These are phyloP conservation scores for Brevimyrus niger DNA, from an alignment of 2,113 vertebrate species.

Conservation along the genomic window DNA sequence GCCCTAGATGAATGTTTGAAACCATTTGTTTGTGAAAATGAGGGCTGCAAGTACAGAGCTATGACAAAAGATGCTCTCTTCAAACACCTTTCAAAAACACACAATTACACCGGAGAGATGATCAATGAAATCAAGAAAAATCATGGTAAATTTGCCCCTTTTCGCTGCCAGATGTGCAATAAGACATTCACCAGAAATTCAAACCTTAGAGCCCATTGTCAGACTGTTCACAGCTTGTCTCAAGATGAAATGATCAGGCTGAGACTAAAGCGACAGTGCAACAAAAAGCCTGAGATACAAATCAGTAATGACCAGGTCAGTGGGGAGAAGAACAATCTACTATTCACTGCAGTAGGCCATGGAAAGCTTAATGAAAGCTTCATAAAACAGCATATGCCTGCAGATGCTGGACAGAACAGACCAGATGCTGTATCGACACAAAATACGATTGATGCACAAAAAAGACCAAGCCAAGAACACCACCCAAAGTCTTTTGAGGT, in stretches of 20 bases:
- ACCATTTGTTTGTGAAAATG: constrained; percentile 75
- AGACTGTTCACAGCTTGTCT: constrained; percentile 77
- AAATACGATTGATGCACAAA: not conserved
- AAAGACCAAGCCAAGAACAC: constrained; percentile 18
- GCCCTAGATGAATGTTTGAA: constrained; percentile 65
- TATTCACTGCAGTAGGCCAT: not conserved
- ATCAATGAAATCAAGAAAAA: constrained; percentile 80
- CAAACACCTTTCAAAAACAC: constrained; percentile 84
- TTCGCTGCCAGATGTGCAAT: constrained; percentile 80
- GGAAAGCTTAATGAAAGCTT: not conserved
- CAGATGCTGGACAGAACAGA: not conserved
- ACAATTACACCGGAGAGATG: constrained; percentile 82
- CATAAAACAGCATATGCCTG: not conserved
- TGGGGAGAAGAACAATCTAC: not conserved
- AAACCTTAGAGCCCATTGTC: constrained; percentile 86
- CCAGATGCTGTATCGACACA: not conserved
- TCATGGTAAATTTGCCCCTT: constrained; percentile 83
- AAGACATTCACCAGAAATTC: constrained; percentile 96
- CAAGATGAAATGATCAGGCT: constrained; percentile 79
- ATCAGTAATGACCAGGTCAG: not conserved
- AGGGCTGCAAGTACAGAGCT: constrained; percentile 74
- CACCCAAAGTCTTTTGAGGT: constrained; percentile 19
- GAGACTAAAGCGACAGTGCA: constrained; percentile 73
- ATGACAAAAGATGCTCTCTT: constrained; percentile 85
- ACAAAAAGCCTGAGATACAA: constrained; percentile 47